Evolutionary conservation across 2,888 invertebrate genomes (phyloP).

Genomic region (Phrixothrix hirtus): DNA sequence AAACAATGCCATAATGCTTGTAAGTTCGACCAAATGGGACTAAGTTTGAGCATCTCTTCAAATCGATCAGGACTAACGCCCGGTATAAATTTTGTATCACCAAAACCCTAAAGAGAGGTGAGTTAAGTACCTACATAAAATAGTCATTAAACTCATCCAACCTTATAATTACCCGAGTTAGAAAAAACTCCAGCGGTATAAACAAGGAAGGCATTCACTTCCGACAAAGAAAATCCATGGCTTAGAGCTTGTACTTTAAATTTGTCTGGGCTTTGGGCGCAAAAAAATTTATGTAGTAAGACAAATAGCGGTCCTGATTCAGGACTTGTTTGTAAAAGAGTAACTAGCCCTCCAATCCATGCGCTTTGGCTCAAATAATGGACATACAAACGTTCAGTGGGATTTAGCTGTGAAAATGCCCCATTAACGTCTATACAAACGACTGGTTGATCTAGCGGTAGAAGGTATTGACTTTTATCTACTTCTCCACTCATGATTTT

Average conservation of each 20-base stretch:
- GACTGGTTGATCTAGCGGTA: slow-evolving; percentile 70
- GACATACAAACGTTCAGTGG: slow-evolving; percentile 66
- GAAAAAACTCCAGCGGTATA: slow-evolving; percentile 60
- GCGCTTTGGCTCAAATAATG: slow-evolving; percentile 74
- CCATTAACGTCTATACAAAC: slow-evolving; percentile 51
- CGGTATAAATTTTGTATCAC: slow-evolving; percentile 56
- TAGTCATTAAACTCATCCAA: slow-evolving; percentile 68
- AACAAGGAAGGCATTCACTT: slow-evolving; percentile 52
- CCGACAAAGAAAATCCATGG: slow-evolving; percentile 76
- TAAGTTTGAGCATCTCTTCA: slow-evolving; percentile 59
- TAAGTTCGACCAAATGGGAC: slow-evolving; percentile 68
- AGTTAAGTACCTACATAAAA: neutral
- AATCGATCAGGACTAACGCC: slow-evolving; percentile 70
- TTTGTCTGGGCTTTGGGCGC: neutral
- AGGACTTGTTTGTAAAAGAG: slow-evolving; percentile 77
- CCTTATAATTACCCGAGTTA: slow-evolving; percentile 47
- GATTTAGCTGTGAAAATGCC: slow-evolving; percentile 54
- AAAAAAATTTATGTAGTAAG: neutral
- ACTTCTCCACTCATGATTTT: slow-evolving; percentile 34
- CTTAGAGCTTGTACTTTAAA: slow-evolving; percentile 68
- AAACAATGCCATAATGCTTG: slow-evolving; percentile 58
- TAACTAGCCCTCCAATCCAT: slow-evolving; percentile 58
- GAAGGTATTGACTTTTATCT: slow-evolving; percentile 53
- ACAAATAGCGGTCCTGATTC: neutral
- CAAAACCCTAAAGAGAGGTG: slow-evolving; percentile 58